Percentiles rank a stretch among this genome's conserved stretches.
These are phyloP conservation scores for Takifugu flavidus DNA, from an alignment of 2,113 vertebrate genomes.

Conservation along the genomic window DNA sequence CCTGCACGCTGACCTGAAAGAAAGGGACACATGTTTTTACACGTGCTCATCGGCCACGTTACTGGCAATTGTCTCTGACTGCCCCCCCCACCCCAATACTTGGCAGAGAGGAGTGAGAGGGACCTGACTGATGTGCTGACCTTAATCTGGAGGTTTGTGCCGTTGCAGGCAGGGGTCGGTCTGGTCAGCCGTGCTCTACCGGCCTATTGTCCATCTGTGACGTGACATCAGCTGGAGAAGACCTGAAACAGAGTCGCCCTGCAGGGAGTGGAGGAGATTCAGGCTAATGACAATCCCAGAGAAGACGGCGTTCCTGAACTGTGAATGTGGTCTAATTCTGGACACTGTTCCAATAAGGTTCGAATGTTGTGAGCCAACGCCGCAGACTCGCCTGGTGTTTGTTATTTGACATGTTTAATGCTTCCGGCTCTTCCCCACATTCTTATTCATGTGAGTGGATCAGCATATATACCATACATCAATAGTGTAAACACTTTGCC, in stretches of 20 bases:
- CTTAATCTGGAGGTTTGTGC: constrained; percentile 68
- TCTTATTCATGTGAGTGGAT: constrained; percentile 54
- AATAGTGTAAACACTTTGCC: constrained; percentile 63
- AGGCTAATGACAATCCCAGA: constrained; percentile 14
- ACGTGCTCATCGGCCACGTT: constrained; percentile 64
- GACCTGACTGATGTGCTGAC: constrained; percentile 62
- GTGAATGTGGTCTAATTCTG: no score
- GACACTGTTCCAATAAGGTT: no score
- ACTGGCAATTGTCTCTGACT: constrained; percentile 46
- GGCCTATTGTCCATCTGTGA: constrained; percentile 51
- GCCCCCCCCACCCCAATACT: constrained; percentile 22
- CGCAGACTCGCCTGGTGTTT: constrained; percentile 34
- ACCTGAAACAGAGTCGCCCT: constrained; percentile 41
- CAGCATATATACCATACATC: constrained; percentile 61
- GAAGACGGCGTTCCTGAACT: background rate
- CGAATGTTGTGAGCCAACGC: background rate
- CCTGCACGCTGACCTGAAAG: constrained; percentile 65
- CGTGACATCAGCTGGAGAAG: constrained; percentile 36
- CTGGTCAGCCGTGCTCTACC: constrained; percentile 65
- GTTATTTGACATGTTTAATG: constrained; percentile 41
- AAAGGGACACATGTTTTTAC: constrained; percentile 64
- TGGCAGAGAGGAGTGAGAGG: constrained; percentile 46
- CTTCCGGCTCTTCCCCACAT: constrained; percentile 31
- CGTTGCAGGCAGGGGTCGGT: constrained; percentile 62
- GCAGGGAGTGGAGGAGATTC: constrained; percentile 12